A percentile compares a stretch with the other conserved stretches of the same genome.
phyloP scores from a whole-genome alignment of 2,113 vertebrate genomes.

The Brevimyrus niger region DNA sequence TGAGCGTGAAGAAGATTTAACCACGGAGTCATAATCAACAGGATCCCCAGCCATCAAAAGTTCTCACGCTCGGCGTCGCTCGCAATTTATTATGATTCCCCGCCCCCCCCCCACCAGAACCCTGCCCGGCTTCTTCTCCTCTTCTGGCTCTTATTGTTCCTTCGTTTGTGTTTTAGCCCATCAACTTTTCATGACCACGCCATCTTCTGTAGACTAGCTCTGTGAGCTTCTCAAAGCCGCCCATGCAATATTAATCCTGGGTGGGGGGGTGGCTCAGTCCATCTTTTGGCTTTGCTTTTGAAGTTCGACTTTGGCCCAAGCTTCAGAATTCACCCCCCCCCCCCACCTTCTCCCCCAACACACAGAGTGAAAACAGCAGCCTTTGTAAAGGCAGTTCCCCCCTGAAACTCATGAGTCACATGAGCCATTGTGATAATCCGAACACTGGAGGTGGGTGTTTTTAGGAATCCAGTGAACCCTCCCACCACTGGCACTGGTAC shows the following conservation, averaged over 20 bases:
- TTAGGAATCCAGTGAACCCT: neutral
- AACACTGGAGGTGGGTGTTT: neutral
- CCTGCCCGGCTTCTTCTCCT: neutral
- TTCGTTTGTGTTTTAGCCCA: slow-evolving; percentile 25
- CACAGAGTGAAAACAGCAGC: neutral
- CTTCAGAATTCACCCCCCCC: neutral
- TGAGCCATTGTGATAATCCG: neutral
- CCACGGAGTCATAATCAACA: neutral
- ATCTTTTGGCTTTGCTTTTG: neutral
- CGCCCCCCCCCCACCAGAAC: neutral
- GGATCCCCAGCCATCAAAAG: neutral
- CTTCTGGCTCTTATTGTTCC: slow-evolving; percentile 15
- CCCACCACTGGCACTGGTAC: neutral
- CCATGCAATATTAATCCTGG: slow-evolving; percentile 21
- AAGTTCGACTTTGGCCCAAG: neutral
- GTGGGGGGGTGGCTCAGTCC: neutral
- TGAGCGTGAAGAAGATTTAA: slow-evolving; percentile 10
- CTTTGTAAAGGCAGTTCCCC: neutral
- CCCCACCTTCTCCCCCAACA: neutral
- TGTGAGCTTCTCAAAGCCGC: neutral
- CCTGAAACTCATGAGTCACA: neutral
- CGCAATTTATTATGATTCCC: neutral
- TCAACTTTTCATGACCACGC: slow-evolving; percentile 32
- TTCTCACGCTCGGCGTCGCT: neutral
- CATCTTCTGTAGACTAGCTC: slow-evolving; percentile 20